Evolutionary conservation across 2,113 vertebrate genomes (phyloP), one percentile per base, ranked within the genome.

Genomic region (Regulus satrapa): DNA sequence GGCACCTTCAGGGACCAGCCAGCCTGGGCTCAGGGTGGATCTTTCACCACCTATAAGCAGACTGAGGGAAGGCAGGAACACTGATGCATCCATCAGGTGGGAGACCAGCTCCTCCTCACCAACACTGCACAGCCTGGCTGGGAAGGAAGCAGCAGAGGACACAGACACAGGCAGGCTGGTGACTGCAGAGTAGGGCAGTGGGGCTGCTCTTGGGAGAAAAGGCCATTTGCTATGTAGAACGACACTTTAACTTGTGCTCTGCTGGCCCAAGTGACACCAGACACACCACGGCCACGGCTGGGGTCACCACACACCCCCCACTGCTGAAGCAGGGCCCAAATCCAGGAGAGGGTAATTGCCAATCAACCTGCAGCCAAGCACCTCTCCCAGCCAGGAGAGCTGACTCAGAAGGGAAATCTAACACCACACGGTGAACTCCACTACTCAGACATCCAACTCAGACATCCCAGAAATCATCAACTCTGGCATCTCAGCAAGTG

Each of bases 81-180:
- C 0, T 5, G 49, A 72, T 38, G 49, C 18, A 43, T 16, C 34
- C 45, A 48, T 24, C 26, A 46, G 56, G 38, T 18, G 41, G 67
- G 73, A 96, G 87, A 81, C 84, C 89, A 83, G 96, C 94, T 95
- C 93, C 89, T 52, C 18, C 55, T 63, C 73, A 71, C 31, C 41
- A 64, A 11, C 8, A 5, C 66, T 24, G 24, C 78, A 17, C 64
- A 63, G 82, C 51, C 75, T 10, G 52, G 79, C 52, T 74, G 73
- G 58, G 63, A 56, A 61, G 20, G 58, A 71, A 88, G 62, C 48
- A 81, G 72, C 81, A 85, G 55, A 61, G 45, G 28, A 52, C 81
- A 51, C 24, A 67, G 61, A 69, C n/a, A 74, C 25, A 64, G 64
- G 67, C 4, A 72, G 48, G 71, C 32, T 72, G 14, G 32, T 74